A percentile compares a stretch with the other conserved stretches of the same genome.
Conservation (phyloP, 2,888 invertebrate genomes). For the Caenorhabditis sulstoni region DNA sequence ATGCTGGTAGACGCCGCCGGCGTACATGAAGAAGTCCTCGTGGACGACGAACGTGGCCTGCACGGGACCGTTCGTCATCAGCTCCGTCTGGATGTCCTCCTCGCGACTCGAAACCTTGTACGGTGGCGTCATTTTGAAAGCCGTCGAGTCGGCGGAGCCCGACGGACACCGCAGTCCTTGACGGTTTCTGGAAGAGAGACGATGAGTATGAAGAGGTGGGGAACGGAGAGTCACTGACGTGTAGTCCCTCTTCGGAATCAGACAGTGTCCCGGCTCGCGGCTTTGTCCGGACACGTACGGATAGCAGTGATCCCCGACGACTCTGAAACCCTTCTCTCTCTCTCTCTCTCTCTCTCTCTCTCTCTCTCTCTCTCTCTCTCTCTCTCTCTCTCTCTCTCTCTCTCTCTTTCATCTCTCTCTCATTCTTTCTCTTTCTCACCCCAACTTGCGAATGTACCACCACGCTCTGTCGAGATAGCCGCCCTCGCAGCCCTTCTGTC, state of each 20-base stretch:
- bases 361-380: slow-evolving; percentile 81
- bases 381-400: slow-evolving; percentile 82
- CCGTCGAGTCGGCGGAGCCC: slow-evolving; percentile 69
- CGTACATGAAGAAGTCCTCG: slow-evolving; percentile 94
- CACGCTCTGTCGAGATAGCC: slow-evolving; percentile 94
- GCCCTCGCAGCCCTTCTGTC: slow-evolving; percentile 89
- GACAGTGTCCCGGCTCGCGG: slow-evolving; percentile 85
- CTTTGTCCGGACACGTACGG: slow-evolving; percentile 85
- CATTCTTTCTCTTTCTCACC: slow-evolving; percentile 80
- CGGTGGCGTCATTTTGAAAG: slow-evolving; percentile 82
- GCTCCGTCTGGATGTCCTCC: slow-evolving; percentile 93
- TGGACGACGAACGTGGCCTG: slow-evolving; percentile 91
- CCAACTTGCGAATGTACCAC: slow-evolving; percentile 88
- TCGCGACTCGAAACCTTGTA: slow-evolving; percentile 81
- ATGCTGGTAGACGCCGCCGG: slow-evolving; percentile 87
- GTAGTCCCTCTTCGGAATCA: slow-evolving; percentile 82
- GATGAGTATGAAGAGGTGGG: neutral
- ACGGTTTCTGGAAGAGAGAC: slow-evolving; percentile 43
- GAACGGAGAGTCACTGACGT: slow-evolving; percentile 53
- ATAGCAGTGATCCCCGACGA: slow-evolving; percentile 90
- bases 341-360: slow-evolving; percentile 28
- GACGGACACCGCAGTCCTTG: slow-evolving; percentile 80
- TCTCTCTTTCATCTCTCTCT: no score
- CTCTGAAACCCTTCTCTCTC: slow-evolving; percentile 83
- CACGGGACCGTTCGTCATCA: slow-evolving; percentile 91